Evolutionary conservation across 2,888 invertebrate species (phyloP).

Genomic region (Clitarchus hookeri): DNA sequence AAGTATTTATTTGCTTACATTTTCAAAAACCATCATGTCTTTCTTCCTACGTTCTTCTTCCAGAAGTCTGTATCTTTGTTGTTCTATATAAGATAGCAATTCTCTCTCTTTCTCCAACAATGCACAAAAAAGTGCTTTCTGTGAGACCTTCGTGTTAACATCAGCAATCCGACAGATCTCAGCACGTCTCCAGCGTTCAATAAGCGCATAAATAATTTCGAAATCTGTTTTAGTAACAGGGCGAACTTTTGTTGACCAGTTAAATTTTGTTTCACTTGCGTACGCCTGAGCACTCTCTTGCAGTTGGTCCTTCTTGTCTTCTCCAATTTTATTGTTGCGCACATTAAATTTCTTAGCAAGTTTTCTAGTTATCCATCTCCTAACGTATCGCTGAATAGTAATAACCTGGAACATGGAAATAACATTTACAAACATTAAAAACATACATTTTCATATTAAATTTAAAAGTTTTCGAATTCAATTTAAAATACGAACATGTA

Average conservation of each 20-base stretch:
- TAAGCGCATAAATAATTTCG: slow-evolving; percentile 71
- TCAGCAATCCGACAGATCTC: slow-evolving; percentile 67
- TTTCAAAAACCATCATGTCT: slow-evolving; percentile 54
- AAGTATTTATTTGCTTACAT: slow-evolving; percentile 25
- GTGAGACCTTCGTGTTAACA: slow-evolving; percentile 68
- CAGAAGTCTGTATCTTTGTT: slow-evolving; percentile 58
- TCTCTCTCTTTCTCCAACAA: slow-evolving; percentile 76
- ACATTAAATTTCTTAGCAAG: background rate
- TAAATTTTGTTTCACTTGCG: background rate
- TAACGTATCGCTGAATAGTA: slow-evolving; percentile 24
- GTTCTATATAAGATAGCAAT: slow-evolving; percentile 70
- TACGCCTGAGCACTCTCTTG: background rate
- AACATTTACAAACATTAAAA: background rate
- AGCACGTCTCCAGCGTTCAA: slow-evolving; percentile 69
- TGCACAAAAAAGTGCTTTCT: slow-evolving; percentile 70
- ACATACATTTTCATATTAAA: no score
- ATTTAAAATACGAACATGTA: no score
- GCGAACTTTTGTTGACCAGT: slow-evolving; percentile 20
- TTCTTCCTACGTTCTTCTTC: slow-evolving; percentile 33
- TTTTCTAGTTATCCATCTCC: background rate
- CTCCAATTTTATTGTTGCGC: background rate
- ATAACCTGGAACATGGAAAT: slow-evolving; percentile 4
- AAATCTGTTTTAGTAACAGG: slow-evolving; percentile 69
- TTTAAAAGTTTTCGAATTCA: no score
- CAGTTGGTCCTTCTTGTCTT: background rate